Evolutionary conservation across 92 coral and sea anemone species (phyloP).

Genomic region (Desmophyllum pertusum): DNA sequence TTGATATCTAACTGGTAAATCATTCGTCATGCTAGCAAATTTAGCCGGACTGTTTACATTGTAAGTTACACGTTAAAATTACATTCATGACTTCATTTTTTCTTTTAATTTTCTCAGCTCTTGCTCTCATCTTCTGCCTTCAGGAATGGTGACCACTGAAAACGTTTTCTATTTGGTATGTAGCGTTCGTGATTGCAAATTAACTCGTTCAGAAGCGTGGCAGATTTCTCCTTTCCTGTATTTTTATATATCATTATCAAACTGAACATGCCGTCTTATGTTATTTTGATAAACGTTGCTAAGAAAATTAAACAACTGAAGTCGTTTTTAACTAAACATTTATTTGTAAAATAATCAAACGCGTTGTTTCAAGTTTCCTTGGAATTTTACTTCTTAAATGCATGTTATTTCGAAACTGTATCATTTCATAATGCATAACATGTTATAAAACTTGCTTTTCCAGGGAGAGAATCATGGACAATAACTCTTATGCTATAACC

Average conservation of each 20-base stretch:
- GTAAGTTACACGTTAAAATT: background rate
- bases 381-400: background rate
- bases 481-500: background rate
- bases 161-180: too few relatives aligned
- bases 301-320: background rate
- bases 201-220: too few relatives aligned
- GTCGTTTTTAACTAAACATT: background rate
- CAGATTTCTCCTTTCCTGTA: too few relatives aligned
- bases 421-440: background rate
- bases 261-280: background rate
- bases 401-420: background rate
- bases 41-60: background rate
- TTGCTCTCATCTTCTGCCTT: background rate
- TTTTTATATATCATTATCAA: too few relatives aligned
- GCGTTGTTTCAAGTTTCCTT: background rate
- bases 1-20: background rate
- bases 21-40: background rate
- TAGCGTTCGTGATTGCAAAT: too few relatives aligned
- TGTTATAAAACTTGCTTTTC: too few relatives aligned
- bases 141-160: background rate
- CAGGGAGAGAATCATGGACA: background rate
- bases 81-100: too few relatives aligned
- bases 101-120: too few relatives aligned
- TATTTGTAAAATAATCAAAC: too few relatives aligned
- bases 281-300: too few relatives aligned